phyloP scores from a whole-genome alignment of 2,888 invertebrate species.

The Spisula solida region DNA sequence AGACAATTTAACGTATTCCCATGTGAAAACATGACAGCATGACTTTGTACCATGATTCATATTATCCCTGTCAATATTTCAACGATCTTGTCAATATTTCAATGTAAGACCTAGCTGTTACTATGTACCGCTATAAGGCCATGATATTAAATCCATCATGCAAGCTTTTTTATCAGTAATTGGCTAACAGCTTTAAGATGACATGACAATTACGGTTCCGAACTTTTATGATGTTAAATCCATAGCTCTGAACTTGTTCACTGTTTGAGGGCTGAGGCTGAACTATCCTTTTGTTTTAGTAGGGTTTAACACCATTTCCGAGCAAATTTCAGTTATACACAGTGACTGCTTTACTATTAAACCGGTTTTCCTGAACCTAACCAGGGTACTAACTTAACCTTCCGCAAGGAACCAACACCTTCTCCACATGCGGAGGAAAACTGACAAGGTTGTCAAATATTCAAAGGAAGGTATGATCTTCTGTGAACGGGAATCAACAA shows the following conservation, averaged over 20 bases:
- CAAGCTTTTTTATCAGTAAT: neutral
- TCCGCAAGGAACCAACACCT: too few relatives aligned
- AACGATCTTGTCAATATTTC: neutral
- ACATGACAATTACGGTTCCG: neutral
- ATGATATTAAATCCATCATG: neutral
- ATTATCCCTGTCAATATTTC: neutral
- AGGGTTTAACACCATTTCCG: too few relatives aligned
- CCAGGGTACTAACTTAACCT: too few relatives aligned
- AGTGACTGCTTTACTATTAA: too few relatives aligned
- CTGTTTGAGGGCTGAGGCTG: too few relatives aligned
- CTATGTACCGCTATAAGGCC: neutral
- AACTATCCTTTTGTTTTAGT: too few relatives aligned
- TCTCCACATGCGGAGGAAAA: too few relatives aligned
- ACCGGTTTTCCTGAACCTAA: too few relatives aligned
- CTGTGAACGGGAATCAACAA: too few relatives aligned
- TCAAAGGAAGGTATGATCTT: too few relatives aligned
- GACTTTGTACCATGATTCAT: conserved; percentile 1
- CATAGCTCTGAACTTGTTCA: neutral
- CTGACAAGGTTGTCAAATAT: too few relatives aligned
- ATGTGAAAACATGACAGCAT: conserved; percentile 29
- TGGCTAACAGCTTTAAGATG: neutral
- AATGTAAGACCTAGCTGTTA: neutral
- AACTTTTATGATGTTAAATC: neutral
- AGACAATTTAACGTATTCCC: conserved; percentile 35
- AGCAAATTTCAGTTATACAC: too few relatives aligned